Evolutionary conservation across 2,797 vertebrate species (phyloP).

Genomic region (Rhincodon typus): DNA sequence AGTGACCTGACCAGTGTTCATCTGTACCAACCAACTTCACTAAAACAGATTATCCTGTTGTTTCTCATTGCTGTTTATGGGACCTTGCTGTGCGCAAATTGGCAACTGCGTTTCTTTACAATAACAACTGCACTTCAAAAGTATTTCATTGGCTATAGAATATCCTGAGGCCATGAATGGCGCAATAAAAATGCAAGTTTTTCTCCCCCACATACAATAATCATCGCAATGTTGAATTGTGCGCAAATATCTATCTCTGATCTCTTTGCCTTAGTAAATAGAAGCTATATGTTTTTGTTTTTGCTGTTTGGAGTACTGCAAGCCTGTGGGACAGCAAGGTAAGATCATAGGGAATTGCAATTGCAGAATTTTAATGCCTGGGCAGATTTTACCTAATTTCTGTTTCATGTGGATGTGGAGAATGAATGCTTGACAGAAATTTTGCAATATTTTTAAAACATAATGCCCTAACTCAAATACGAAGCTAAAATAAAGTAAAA

Average conservation of each 20-base stretch:
- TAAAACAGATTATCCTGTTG: neutral
- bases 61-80: conserved; percentile 20
- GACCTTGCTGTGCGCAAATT: conserved; percentile 31
- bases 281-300: neutral
- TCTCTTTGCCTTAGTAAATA: neutral
- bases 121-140: conserved; percentile 12
- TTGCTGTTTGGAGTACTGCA: neutral
- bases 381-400: neutral
- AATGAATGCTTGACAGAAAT: neutral
- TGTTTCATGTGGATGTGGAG: neutral
- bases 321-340: neutral
- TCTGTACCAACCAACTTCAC: neutral
- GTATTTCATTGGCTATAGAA: neutral
- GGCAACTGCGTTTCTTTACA: neutral
- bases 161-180: neutral
- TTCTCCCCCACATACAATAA: neutral
- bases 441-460: neutral
- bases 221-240: neutral
- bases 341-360: conserved; percentile 10
- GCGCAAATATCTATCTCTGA: conserved; percentile 9
- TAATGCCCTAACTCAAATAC: neutral
- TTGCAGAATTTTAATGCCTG: neutral
- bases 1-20: neutral
- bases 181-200: conserved; percentile 5
- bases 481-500: neutral